Base-by-base conservation (phyloP, 1,140 invertebrate genomes). In the Drosophila setifemur region DNA sequence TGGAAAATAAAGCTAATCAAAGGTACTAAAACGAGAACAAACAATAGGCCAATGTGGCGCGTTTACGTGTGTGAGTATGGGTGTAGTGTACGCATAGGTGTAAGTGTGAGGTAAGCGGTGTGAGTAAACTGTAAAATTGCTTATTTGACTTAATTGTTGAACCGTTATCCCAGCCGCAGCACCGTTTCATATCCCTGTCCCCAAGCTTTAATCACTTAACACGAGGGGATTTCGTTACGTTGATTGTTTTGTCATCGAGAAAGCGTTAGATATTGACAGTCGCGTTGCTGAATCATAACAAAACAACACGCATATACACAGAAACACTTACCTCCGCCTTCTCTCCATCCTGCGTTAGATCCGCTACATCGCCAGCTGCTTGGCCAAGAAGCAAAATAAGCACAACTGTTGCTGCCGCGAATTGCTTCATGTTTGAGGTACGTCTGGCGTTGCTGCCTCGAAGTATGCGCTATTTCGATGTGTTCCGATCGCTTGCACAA, bases 361-460 rank as follows among this genome's bases (percentile, higher is more conserved):
- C 52, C 21, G 33, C 8, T 14, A 37, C 33, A 14, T 57, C 43
- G 29, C 66, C 81, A 72, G 75, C 73, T 53, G 64, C 77, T 70
- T 83, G 73, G 45, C 72, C 35, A 33, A 72, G 37, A 35, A 88
- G 37, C 68, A 88, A 43, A 48, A 88, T 12, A 16, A 77, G 67
- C 60, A 81, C 83, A 88, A 88, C 81, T 86, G 79, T 88, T 88
- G 85, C 74, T 88, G 79, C 72, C 52, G 63, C 72, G 29, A 66
- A 83, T 79, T 88, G 63, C 68, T 78, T 88, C 77, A 79, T 79
- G 19, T 55, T 86, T 33, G 33, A 25, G 33, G n/a, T 1, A 14
- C 4, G 6, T 6, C 12, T 8, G 25, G 9, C 28, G 0, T 6
- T 26, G 7, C 42, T 16, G n/a, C 6, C 8, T 4, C 26, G 19